Conservation (phyloP, 30 jellyfish, hydroid and myxozoan genomes). For the Hydractinia echinata region DNA sequence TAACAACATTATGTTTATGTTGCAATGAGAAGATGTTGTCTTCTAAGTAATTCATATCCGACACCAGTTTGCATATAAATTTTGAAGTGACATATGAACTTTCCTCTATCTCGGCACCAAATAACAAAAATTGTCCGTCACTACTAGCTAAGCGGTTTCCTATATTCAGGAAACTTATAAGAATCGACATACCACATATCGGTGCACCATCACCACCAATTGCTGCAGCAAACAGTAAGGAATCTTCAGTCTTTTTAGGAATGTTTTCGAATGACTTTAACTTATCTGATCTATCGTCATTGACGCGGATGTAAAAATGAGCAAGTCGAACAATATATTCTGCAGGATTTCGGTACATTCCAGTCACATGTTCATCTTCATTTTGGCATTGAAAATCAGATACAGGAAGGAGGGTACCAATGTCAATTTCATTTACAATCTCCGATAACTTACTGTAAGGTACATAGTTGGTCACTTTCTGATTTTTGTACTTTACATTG, state of each 20-base stretch:
- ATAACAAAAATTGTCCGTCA: background rate
- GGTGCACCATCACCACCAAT: constrained; percentile 16
- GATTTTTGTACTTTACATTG: background rate
- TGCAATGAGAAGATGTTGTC: background rate
- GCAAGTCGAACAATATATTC: background rate
- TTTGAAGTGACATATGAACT: background rate
- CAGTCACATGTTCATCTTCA: background rate
- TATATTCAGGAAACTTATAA: background rate
- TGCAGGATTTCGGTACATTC: background rate
- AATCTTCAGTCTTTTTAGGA: background rate
- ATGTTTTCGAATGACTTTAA: background rate
- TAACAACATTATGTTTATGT: background rate
- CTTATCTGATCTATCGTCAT: background rate
- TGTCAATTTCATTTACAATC: background rate
- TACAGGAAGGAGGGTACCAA: background rate
- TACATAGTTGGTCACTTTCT: background rate
- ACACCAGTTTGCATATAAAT: background rate
- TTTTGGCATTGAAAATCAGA: background rate
- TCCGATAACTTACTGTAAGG: background rate
- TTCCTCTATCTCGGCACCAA: background rate
- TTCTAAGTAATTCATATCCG: background rate
- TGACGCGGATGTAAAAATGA: background rate
- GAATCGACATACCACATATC: background rate
- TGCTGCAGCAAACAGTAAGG: background rate
- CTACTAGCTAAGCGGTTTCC: background rate